Evolutionary conservation across 2,888 invertebrate species (phyloP).

Genomic region (Nasonovia ribisnigri): DNA sequence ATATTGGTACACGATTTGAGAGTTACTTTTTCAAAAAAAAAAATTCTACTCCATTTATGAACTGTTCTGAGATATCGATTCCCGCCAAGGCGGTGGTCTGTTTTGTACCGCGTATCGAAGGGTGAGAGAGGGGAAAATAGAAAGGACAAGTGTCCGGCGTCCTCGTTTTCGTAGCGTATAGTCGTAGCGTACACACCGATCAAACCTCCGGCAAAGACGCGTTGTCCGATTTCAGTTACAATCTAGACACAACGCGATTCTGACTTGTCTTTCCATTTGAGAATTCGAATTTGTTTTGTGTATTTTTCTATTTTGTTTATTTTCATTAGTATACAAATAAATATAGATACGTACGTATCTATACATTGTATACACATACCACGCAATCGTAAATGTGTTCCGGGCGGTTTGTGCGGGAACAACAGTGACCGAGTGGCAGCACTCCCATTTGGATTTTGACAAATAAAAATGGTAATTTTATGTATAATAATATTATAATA

Average conservation of each 20-base stretch:
- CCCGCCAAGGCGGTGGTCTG: slow-evolving; percentile 24
- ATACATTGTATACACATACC: not conserved
- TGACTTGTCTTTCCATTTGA: slow-evolving; percentile 15
- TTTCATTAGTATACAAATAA: not conserved
- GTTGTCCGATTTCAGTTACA: slow-evolving; percentile 52
- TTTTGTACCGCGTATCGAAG: not conserved
- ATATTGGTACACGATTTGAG: not conserved
- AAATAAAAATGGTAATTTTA: slow-evolving; percentile 55
- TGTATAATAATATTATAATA: not conserved
- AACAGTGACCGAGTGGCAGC: slow-evolving; percentile 36
- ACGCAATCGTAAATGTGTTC: slow-evolving; percentile 52
- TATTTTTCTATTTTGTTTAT: not conserved
- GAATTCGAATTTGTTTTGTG: not conserved
- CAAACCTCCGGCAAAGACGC: slow-evolving; percentile 40
- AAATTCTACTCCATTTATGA: slow-evolving; percentile 25
- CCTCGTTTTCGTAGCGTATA: slow-evolving; percentile 53
- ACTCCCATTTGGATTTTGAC: slow-evolving; percentile 39
- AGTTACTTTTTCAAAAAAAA: slow-evolving; percentile 42
- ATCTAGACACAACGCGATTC: slow-evolving; percentile 54
- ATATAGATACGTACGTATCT: slow-evolving; percentile 1
- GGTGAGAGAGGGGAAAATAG: slow-evolving; percentile 50
- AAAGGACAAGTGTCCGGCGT: slow-evolving; percentile 64
- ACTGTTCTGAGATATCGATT: not conserved
- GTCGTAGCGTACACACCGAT: not conserved
- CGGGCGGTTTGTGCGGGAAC: slow-evolving; percentile 58